Conservation (phyloP, 2,797 vertebrate genomes). For the Phyllotis vaccarum region DNA sequence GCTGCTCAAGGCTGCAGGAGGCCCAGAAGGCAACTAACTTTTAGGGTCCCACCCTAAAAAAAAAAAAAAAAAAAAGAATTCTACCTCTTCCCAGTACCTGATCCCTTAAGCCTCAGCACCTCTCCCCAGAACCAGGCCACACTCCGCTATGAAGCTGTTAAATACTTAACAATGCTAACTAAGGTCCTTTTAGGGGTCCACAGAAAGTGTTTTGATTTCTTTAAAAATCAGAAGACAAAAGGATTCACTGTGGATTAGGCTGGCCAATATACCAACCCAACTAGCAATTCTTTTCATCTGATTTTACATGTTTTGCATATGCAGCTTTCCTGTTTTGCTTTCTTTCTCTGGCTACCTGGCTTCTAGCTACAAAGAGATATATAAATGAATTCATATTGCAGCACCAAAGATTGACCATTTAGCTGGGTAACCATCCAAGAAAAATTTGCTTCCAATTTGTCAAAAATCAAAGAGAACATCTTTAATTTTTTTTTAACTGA, state of each 20-base stretch:
- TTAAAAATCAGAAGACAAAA: conserved; percentile 23
- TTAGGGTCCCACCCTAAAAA: not conserved
- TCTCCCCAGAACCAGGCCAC: too few relatives aligned
- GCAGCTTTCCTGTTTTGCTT: not conserved
- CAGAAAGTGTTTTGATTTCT: not conserved
- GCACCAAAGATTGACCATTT: not conserved
- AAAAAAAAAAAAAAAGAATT: not conserved
- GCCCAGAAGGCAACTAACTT: not conserved
- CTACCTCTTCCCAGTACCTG: not conserved
- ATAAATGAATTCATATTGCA: not conserved
- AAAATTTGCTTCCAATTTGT: conserved; percentile 55
- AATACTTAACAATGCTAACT: not conserved
- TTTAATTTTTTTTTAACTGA: not conserved
- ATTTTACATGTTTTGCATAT: not conserved
- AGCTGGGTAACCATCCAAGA: conserved; percentile 19
- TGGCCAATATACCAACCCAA: not conserved
- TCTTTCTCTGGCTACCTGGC: not conserved
- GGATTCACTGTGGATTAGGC: not conserved
- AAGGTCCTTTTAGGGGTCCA: not conserved
- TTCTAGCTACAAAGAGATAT: not conserved
- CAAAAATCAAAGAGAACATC: conserved; percentile 5
- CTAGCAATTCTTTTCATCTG: not conserved
- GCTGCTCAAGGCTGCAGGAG: not conserved
- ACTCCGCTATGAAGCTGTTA: too few relatives aligned
- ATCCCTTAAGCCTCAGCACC: not conserved